These are phyloP conservation scores for Saxicola maurus DNA, from an alignment of 2,797 vertebrate genomes.

Conservation along the genomic window DNA sequence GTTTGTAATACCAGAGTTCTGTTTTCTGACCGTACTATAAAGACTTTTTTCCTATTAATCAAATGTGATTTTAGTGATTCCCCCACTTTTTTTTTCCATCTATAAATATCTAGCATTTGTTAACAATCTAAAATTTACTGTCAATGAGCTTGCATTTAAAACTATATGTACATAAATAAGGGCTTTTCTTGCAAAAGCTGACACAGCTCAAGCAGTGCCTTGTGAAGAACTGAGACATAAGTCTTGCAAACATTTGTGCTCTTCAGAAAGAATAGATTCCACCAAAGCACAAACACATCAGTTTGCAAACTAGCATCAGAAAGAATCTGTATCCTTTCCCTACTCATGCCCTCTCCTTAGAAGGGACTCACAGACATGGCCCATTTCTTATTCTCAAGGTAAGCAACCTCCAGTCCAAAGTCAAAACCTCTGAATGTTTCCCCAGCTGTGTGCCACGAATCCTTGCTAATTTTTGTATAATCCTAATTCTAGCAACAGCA, in stretches of 20 bases:
- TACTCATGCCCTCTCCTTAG: not conserved
- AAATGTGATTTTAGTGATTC: not conserved
- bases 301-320: not conserved
- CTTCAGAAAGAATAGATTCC: not conserved
- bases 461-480: not conserved
- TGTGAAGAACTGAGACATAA: not conserved
- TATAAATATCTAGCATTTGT: not conserved
- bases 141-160: not conserved
- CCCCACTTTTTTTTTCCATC: rapidly evolving
- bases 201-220: not conserved
- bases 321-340: not conserved
- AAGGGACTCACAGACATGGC: not conserved
- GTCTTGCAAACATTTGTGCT: not conserved
- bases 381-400: not conserved
- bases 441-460: not conserved
- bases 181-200: not conserved
- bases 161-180: rapidly evolving
- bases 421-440: not conserved
- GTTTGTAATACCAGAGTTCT: not conserved
- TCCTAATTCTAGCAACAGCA: not conserved
- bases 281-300: not conserved
- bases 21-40: not conserved
- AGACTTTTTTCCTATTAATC: not conserved
- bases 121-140: not conserved
- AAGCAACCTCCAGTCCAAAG: not conserved